Base-by-base conservation (phyloP, 2,113 vertebrate species). In the Megaceryle torquata region DNA sequence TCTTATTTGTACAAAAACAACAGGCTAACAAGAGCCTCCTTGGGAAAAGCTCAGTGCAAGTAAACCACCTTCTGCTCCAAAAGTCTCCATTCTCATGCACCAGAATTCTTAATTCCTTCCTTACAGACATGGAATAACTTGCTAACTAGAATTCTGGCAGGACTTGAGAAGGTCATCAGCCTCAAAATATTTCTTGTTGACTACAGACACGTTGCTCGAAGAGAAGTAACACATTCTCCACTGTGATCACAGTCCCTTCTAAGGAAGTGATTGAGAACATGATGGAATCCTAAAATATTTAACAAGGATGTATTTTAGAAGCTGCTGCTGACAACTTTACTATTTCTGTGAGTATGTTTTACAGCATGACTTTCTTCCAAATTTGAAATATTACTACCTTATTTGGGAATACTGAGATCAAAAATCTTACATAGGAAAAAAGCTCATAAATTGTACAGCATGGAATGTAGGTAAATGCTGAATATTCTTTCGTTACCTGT, bases 211-310 rank as follows among this genome's bases (percentile, higher is more conserved):
- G 21, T 65, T 90, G 79, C 94, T 90, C 69, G 83, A 71, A 95
- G 91, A 81, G 79, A 92, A 94, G 91, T 94, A 94, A 92, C 82
- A 95, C 81, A 71, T 96, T 96, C 80, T 68, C n/a, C 31, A 70
- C 80, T 90, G 88, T 93, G 91, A 93, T 93, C 92, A 89, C 74
- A 93, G 86, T 22, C 64, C 93, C 89, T 93, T 96, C 94, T 95
- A 93, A 93, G 95, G 93, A 95, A 93, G 84, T 14, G 48, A 85
- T 71, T 76, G 80, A 96, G 91, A 95, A 96, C 80, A 91, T 19
- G 80, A 91, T 78, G 68, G 72, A 96, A 97, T 88, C 82, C 77
- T 91, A 95, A 95, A 91, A 95, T 88, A 95, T 91, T 97, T 96
- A 95, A 68, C 82, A 84, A 83, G 83, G 84, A 95, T 83, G 72